Conservation (phyloP, 1,140 invertebrate genomes). For the Hylaeus anthracinus region DNA sequence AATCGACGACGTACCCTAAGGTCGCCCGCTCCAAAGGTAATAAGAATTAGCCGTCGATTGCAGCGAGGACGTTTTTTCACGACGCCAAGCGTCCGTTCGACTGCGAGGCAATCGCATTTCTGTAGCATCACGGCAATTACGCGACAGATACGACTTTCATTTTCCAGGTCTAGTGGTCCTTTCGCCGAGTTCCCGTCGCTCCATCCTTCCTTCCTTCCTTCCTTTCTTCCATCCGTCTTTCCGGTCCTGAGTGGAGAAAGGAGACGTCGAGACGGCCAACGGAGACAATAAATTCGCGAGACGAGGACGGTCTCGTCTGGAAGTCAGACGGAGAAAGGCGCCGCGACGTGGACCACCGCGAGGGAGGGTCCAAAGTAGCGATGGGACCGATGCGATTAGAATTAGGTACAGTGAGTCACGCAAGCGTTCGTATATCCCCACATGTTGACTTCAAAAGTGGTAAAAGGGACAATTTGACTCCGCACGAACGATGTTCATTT, state of each 20-base stretch:
- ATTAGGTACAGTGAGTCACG: no score
- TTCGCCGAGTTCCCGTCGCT: conserved; percentile 29
- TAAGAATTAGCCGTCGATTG: no score
- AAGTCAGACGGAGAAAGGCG: not conserved
- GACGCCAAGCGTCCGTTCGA: not conserved
- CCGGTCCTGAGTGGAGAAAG: conserved; percentile 33
- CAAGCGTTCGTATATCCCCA: no score
- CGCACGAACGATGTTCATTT: no score
- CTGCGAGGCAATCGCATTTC: not conserved
- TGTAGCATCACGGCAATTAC: not conserved
- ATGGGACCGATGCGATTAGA: no score
- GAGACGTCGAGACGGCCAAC: not conserved
- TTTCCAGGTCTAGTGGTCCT: conserved; percentile 40
- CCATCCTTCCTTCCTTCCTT: conserved; percentile 6
- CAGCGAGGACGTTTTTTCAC: no score
- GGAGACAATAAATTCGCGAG: not conserved
- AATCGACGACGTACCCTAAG: no score
- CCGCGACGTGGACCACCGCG: no score
- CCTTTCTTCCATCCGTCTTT: conserved; percentile 13
- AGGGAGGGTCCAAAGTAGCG: no score
- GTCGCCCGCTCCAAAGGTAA: no score
- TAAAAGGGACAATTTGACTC: no score
- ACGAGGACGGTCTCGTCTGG: not conserved
- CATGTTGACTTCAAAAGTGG: no score
- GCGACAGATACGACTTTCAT: conserved; percentile 46